Evolutionary conservation across 1,140 invertebrate genomes (phyloP).

Genomic region (Drosophila tropicalis): DNA sequence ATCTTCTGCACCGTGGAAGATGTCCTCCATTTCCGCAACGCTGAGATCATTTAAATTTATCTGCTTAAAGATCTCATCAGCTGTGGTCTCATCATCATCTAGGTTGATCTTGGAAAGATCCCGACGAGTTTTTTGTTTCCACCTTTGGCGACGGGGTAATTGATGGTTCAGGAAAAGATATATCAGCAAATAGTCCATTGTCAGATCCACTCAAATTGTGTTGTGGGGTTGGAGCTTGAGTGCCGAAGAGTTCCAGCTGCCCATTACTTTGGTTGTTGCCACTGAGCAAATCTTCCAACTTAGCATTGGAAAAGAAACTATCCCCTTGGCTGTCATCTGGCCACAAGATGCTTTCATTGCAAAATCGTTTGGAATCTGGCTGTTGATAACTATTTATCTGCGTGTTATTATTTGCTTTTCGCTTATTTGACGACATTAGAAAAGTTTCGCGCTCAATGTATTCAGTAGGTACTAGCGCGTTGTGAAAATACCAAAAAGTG

Average conservation of each 20-base stretch:
- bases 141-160: background rate
- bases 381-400: slow-evolving; percentile 2
- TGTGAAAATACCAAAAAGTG: background rate
- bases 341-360: slow-evolving; percentile 57
- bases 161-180: slow-evolving; percentile 28
- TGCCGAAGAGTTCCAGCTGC: slow-evolving; percentile 40
- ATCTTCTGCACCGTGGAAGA: slow-evolving; percentile 55
- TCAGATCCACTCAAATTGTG: slow-evolving; percentile 37
- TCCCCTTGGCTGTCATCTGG: slow-evolving; percentile 69
- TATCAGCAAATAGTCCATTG: slow-evolving; percentile 67
- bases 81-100: slow-evolving; percentile 24
- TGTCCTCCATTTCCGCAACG: slow-evolving; percentile 46
- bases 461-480: background rate
- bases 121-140: background rate
- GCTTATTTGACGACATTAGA: slow-evolving; percentile 27
- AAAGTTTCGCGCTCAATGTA: slow-evolving; percentile 37
- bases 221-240: slow-evolving; percentile 26
- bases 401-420: slow-evolving; percentile 31
- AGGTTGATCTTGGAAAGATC: background rate
- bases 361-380: slow-evolving; percentile 27
- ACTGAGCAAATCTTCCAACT: slow-evolving; percentile 57
- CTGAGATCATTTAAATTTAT: slow-evolving; percentile 62
- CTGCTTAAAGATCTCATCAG: slow-evolving; percentile 49
- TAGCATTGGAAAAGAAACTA: slow-evolving; percentile 66
- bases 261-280: slow-evolving; percentile 33